phyloP scores from a whole-genome alignment of 2,888 invertebrate species.

The Dolichomitus sp. region DNA sequence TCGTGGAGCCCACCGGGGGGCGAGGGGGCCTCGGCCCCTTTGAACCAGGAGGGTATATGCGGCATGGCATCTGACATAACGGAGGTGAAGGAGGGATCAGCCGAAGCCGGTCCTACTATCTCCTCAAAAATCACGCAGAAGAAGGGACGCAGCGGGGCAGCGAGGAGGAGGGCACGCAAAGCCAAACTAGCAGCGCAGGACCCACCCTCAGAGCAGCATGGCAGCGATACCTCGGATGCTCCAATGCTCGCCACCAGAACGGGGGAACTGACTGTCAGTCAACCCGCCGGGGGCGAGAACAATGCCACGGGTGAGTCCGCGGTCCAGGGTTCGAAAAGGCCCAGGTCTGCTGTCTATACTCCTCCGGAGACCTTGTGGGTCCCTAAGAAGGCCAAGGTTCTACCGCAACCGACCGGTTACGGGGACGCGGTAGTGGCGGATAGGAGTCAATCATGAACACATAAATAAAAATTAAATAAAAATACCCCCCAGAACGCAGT shows the following conservation, averaged over 20 bases:
- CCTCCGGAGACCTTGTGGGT: conserved; percentile 2
- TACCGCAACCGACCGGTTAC: conserved; percentile 1
- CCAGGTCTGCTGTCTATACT: conserved; percentile 3
- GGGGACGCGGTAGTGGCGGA: conserved; percentile 3
- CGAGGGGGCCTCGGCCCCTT: not conserved
- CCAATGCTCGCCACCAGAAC: no score
- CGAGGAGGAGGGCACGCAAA: not conserved
- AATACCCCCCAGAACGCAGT: no score
- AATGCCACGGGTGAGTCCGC: no score
- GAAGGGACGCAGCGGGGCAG: not conserved
- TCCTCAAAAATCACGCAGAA: not conserved
- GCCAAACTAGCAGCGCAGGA: not conserved
- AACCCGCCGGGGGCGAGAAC: no score
- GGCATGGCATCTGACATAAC: not conserved
- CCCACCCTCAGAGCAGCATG: not conserved
- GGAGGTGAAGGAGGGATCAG: not conserved
- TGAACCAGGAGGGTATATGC: not conserved
- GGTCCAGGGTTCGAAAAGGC: conserved; percentile 11
- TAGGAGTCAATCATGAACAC: no score
- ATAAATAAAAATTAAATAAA: no score
- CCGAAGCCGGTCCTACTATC: conserved; percentile 21
- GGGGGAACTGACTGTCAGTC: no score
- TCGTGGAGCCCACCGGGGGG: not conserved
- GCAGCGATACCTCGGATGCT: not conserved
- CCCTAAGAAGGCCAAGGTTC: not conserved